A percentile compares a stretch with the other conserved stretches of the same genome.
Evolutionary conservation across 2,797 vertebrate species (phyloP).

Genomic region (Hydrophis major): DNA sequence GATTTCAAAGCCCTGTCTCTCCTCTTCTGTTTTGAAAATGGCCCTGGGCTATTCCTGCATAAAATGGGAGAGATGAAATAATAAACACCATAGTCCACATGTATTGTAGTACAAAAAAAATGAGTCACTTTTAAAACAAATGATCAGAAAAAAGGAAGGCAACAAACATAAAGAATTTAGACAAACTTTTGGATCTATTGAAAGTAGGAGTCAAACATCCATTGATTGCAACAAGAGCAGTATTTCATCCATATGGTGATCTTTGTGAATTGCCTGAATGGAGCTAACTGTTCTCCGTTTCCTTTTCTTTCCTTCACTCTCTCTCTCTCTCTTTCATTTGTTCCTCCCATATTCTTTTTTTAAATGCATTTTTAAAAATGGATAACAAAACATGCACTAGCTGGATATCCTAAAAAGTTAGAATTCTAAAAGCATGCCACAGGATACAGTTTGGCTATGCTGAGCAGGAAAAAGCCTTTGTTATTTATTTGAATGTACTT

Average conservation of each 20-base stretch:
- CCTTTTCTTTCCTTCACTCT: conserved; percentile 20
- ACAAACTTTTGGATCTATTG: conserved; percentile 1
- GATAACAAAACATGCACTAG: conserved; percentile 8
- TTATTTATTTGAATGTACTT: conserved; percentile 14
- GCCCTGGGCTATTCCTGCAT: background rate
- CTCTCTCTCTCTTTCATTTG: background rate
- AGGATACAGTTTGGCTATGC: background rate
- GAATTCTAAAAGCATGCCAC: background rate
- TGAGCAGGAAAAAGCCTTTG: conserved; percentile 23
- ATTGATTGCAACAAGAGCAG: conserved; percentile 7
- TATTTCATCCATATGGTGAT: background rate
- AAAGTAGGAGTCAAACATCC: background rate
- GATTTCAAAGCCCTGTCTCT: background rate
- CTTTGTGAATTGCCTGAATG: conserved; percentile 18
- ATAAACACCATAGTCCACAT: background rate
- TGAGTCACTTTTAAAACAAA: conserved; percentile 23
- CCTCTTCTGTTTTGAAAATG: background rate
- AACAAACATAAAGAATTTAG: background rate
- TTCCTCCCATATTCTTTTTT: conserved; percentile 27
- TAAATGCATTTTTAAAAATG: conserved; percentile 17
- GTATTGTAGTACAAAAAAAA: conserved; percentile 19
- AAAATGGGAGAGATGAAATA: conserved; percentile 5
- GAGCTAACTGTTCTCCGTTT: background rate
- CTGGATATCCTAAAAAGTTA: background rate
- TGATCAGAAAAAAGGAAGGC: conserved; percentile 11